phyloP scores from a whole-genome alignment of 2,797 vertebrate species.

The Philypnodon macrostomus region DNA sequence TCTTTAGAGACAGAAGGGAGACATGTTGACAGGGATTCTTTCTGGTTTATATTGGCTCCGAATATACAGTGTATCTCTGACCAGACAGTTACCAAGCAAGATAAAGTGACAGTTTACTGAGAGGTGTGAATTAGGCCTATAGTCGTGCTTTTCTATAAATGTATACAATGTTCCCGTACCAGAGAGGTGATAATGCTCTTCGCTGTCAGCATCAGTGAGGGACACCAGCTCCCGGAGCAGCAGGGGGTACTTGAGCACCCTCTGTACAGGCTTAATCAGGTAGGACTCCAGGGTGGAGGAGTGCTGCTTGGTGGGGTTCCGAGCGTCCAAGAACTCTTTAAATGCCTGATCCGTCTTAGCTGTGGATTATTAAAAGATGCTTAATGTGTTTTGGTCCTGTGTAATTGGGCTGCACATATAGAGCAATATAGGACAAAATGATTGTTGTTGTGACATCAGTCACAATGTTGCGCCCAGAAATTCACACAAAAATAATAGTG shows the following conservation, averaged over 20 bases:
- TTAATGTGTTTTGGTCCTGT: too few relatives aligned
- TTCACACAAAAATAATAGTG: too few relatives aligned
- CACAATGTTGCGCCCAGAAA: too few relatives aligned
- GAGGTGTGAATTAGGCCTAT: constrained; percentile 10
- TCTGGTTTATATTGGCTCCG: constrained; percentile 1
- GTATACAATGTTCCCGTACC: constrained; percentile 64
- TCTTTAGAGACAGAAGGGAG: constrained; percentile 70
- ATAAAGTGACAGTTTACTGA: constrained; percentile 10
- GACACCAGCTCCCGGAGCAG: constrained; percentile 94
- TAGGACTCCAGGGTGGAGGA: constrained; percentile 96
- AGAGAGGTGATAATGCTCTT: constrained; percentile 95
- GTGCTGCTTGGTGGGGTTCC: constrained; percentile 95
- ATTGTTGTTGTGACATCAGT: too few relatives aligned
- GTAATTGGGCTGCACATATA: too few relatives aligned
- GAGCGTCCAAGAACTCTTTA: constrained; percentile 90
- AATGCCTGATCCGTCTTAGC: constrained; percentile 93
- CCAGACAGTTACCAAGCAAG: background rate
- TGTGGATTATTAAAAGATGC: constrained; percentile 36
- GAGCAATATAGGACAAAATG: too few relatives aligned
- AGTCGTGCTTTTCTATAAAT: background rate
- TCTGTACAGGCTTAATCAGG: constrained; percentile 97
- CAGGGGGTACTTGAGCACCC: constrained; percentile 95
- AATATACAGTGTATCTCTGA: constrained; percentile 1
- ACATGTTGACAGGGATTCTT: constrained; percentile 4
- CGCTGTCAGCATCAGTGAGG: constrained; percentile 90